A percentile compares a stretch with the other conserved stretches of the same genome.
These are phyloP conservation scores for Hippolais icterina DNA, from an alignment of 2,113 vertebrate genomes.

Conservation along the genomic window DNA sequence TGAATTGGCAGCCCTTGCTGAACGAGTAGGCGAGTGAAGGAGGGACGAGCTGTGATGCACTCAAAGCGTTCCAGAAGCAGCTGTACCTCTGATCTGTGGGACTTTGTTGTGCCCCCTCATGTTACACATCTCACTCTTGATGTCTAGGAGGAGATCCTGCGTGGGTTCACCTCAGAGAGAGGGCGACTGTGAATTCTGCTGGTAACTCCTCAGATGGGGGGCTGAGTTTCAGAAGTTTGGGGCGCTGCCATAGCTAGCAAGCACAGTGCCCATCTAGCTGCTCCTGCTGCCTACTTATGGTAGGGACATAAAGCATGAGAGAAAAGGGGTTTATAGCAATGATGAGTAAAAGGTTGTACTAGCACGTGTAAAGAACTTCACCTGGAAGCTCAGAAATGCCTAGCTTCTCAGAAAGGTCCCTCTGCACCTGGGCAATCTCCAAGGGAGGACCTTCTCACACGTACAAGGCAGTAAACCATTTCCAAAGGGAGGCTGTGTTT, in stretches of 20 bases:
- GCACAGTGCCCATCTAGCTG: neutral
- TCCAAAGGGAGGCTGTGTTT: neutral
- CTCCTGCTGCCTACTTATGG: neutral
- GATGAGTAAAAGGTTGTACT: neutral
- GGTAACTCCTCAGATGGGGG: neutral
- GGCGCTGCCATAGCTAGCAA: neutral
- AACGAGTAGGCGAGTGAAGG: neutral
- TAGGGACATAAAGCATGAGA: neutral
- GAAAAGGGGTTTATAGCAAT: neutral
- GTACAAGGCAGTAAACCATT: accelerated
- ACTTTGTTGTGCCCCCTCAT: neutral
- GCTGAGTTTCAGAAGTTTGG: neutral
- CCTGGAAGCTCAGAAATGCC: neutral
- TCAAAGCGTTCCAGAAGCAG: neutral
- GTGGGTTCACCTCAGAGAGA: neutral
- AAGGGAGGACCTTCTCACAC: accelerated
- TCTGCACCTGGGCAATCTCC: neutral
- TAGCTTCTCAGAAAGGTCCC: neutral
- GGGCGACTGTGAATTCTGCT: neutral
- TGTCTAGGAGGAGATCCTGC: neutral
- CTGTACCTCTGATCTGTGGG: neutral
- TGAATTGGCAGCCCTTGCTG: neutral
- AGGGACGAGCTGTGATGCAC: neutral
- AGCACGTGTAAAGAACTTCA: neutral
- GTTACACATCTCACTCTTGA: neutral